Base-by-base conservation (phyloP, 2,888 invertebrate genomes). In the Blastobasis lacticolella region DNA sequence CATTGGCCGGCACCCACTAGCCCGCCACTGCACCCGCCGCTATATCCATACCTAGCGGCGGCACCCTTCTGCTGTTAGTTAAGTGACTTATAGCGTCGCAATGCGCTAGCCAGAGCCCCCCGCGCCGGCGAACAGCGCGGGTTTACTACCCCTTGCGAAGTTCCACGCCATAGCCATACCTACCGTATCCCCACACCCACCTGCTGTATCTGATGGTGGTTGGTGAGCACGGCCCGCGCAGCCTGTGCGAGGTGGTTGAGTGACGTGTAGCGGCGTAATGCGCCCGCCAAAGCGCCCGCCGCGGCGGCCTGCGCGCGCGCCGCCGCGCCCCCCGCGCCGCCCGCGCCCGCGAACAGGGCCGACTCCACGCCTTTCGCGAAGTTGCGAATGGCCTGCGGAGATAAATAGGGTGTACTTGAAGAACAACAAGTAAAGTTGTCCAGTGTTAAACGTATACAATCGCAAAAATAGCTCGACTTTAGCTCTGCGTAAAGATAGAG, bases 231-330 rank as follows among this genome's bases (percentile, higher is more conserved):
- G 49, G 96, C 92, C 46, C 90, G 84, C 0, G 97, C 97, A 46
- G 96, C 95, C 76, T 94, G 93, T 42, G 97, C 97, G 69, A 98
- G 88, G 82, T 97, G 97, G 84, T 97, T 97, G 45, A 97, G 85
- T 1, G 96, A 96, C 10, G 97, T 97, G 82, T 97, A 97, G 46
- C 97, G 92, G 46, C 97, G 90, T 64, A 97, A 78, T 43, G 96
- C 96, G 43, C 96, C 96, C 83, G 96, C 96, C 65, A 96, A 95
- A 77, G 97, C 94, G 36, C 96, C 95, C 61, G 94, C 93, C 23
- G 98, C 98, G 36, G 97, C 98, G 80, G 98, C 97, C 67, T 98
- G 95, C 80, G 99, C 96, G 10, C 50, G 48, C 8, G 96, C 95
- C 86, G 97, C 93, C 57, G 92, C 92, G 51, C 93, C 90, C 1